Evolutionary conservation across 2,888 invertebrate species (phyloP), one percentile per base, ranked within the genome.

Genomic region (Tholera decimalis): DNA sequence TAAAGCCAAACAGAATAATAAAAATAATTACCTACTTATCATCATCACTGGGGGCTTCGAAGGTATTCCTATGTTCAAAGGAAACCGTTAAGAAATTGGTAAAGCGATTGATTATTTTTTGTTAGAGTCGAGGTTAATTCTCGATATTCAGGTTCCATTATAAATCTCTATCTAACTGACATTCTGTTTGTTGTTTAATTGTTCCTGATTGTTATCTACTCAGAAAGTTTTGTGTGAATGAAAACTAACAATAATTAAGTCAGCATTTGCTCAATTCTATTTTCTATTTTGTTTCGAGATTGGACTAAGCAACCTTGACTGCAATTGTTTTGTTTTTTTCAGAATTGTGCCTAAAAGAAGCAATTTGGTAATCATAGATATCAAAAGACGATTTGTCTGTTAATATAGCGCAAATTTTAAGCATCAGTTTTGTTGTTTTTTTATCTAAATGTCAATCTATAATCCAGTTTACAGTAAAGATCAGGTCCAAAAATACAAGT

Each of bases 21-120:
- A 68, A 68, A 80, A 80, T 80, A 58, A 78, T 78, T 69, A 74
- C 64, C 70, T 79, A 64, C 81, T 79, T 78, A 74, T 56, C 56
- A 74, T 56, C 56, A 73, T 44, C 61, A 67, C 30, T 73, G 49
- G 28, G 57, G 46, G 59, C 50, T 59, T 39, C 26, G 15, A 53
- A 62, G 43, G 41, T 62, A 65, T 67, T 59, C 37, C 59, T 50
- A 64, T 55, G 18, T 61, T 72, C 41, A 41, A 50, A 58, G 51
- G 24, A 73, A 68, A 74, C 78, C 78, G 71, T 80, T 74, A 80
- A 61, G 51, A 73, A 69, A 78, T 77, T 63, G 63, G 58, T 78
- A 60, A 59, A 54, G 49, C 75, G 55, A 60, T 80, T 73, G 60
- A 73, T 78, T 55, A 62, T 78, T 77, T 77, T 78, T 77, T 63